A percentile compares a stretch with the other conserved stretches of the same genome.
phyloP scores from a whole-genome alignment of 2,113 vertebrate genomes.

The Osmerus mordax region DNA sequence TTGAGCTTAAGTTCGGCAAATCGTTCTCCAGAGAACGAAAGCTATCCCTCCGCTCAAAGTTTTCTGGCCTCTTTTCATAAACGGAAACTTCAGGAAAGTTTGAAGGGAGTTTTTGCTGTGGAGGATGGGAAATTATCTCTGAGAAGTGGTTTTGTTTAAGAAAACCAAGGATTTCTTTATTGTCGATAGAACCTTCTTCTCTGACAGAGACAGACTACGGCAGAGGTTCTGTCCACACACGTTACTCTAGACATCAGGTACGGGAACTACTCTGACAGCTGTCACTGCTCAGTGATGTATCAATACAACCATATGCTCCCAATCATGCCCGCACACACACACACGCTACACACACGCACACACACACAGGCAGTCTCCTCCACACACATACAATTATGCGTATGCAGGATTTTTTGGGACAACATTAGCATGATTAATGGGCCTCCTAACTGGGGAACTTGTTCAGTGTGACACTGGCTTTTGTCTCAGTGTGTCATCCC shows the following conservation, averaged over 20 bases:
- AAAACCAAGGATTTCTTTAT: slow-evolving; percentile 13
- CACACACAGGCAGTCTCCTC: slow-evolving; percentile 5
- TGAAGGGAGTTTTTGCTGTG: slow-evolving; percentile 7
- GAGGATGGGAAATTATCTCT: slow-evolving; percentile 10
- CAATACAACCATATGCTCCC: slow-evolving; percentile 17
- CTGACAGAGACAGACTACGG: slow-evolving; percentile 2
- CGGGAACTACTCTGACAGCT: slow-evolving; percentile 28
- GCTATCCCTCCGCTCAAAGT: slow-evolving; percentile 6
- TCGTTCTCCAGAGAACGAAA: slow-evolving; percentile 16
- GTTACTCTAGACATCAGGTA: background rate
- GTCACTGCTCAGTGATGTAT: slow-evolving; percentile 36
- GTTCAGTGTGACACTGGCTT: slow-evolving; percentile 63
- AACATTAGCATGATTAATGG: slow-evolving; percentile 66
- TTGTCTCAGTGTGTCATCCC: slow-evolving; percentile 63
- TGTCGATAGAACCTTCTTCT: slow-evolving; percentile 26
- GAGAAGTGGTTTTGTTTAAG: slow-evolving; percentile 26
- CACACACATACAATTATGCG: slow-evolving; percentile 14
- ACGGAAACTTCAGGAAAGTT: slow-evolving; percentile 10
- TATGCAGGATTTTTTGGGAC: slow-evolving; percentile 30
- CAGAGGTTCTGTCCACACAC: slow-evolving; percentile 20
- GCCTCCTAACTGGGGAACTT: slow-evolving; percentile 49
- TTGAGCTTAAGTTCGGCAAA: slow-evolving; percentile 29
- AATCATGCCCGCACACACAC: slow-evolving; percentile 10
- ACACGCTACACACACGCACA: slow-evolving; percentile 12
- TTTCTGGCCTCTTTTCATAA: slow-evolving; percentile 4